A percentile compares a stretch with the other conserved stretches of the same genome.
These are phyloP conservation scores for Thumatha senex DNA, from an alignment of 2,888 invertebrate species.

Conservation along the genomic window DNA sequence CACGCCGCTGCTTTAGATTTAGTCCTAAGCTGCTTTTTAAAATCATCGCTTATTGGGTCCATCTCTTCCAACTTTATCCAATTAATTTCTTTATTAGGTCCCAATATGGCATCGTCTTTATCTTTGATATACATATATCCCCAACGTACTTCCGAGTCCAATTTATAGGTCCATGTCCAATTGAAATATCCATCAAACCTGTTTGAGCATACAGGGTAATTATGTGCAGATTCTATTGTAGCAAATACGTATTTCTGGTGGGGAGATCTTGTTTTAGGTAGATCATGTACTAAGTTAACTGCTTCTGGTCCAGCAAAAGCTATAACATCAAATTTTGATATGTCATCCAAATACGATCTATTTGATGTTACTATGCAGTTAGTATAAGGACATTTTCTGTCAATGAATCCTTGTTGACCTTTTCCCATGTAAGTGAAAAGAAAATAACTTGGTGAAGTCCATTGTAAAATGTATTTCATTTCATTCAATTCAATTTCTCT, in stretches of 20 bases:
- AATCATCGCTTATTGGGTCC: constrained; percentile 43
- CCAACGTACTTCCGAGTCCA: constrained; percentile 57
- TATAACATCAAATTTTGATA: constrained; percentile 10
- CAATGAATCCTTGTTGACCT: constrained; percentile 45
- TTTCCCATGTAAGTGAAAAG: constrained; percentile 49
- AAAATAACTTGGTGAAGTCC: constrained; percentile 43
- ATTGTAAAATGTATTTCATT: constrained; percentile 36
- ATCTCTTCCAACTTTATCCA: constrained; percentile 49
- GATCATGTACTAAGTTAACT: constrained; percentile 1
- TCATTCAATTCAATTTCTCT: too few species aligned
- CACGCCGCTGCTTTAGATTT: constrained; percentile 53
- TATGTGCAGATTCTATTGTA: constrained; percentile 55
- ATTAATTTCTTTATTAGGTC: constrained; percentile 49
- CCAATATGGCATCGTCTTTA: constrained; percentile 37
- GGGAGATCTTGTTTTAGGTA: constrained; percentile 41
- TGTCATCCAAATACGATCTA: constrained; percentile 38
- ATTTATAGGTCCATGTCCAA: constrained; percentile 63
- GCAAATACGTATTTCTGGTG: constrained; percentile 61
- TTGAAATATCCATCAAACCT: constrained; percentile 55
- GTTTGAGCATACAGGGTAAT: constrained; percentile 47
- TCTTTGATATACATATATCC: constrained; percentile 53
- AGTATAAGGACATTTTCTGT: constrained; percentile 49
- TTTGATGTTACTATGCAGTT: constrained; percentile 62
- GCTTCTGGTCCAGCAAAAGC: constrained; percentile 53
- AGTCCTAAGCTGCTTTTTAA: constrained; percentile 30